A percentile compares a stretch with the other conserved stretches of the same genome.
Evolutionary conservation across 2,888 invertebrate genomes (phyloP).

Genomic region (Tetramorium bicarinatum): DNA sequence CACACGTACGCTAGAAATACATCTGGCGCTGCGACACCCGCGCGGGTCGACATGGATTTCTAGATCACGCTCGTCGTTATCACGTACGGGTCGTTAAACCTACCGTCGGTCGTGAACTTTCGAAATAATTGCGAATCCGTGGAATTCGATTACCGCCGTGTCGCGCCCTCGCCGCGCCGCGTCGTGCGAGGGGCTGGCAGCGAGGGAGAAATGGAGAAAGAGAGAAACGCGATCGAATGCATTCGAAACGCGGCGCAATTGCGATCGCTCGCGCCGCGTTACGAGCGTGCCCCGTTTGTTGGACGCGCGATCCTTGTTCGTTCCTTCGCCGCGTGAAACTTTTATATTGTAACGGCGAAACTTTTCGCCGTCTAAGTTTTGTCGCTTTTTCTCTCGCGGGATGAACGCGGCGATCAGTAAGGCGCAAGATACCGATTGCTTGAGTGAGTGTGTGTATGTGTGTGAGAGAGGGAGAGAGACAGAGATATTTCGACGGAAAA

Average conservation of each 20-base stretch:
- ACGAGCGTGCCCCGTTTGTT: conserved; percentile 18
- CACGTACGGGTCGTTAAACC: conserved; percentile 64
- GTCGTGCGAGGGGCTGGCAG: neutral
- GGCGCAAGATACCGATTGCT: conserved; percentile 11
- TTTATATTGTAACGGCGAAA: conserved; percentile 44
- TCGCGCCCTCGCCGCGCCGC: conserved; percentile 4
- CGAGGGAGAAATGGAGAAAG: neutral
- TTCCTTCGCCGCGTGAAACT: conserved; percentile 29
- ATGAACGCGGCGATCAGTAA: conserved; percentile 23
- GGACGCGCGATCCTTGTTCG: conserved; percentile 2
- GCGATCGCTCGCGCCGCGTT: conserved; percentile 27
- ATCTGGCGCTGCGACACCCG: conserved; percentile 8
- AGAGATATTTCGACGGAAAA: conserved; percentile 17
- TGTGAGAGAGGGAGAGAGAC: neutral
- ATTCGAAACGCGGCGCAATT: conserved; percentile 21
- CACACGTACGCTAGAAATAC: conserved; percentile 50
- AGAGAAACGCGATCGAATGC: conserved; percentile 31
- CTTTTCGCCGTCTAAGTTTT: conserved; percentile 41
- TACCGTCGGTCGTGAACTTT: conserved; percentile 53
- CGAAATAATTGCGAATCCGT: conserved; percentile 66
- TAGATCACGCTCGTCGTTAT: conserved; percentile 50
- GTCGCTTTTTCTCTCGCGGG: conserved; percentile 33
- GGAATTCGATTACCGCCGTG: conserved; percentile 63
- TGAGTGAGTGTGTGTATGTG: neutral
- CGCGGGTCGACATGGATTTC: conserved; percentile 31